Base-by-base conservation (phyloP, 2,888 invertebrate genomes). In the Stenolophus ochropezus region DNA sequence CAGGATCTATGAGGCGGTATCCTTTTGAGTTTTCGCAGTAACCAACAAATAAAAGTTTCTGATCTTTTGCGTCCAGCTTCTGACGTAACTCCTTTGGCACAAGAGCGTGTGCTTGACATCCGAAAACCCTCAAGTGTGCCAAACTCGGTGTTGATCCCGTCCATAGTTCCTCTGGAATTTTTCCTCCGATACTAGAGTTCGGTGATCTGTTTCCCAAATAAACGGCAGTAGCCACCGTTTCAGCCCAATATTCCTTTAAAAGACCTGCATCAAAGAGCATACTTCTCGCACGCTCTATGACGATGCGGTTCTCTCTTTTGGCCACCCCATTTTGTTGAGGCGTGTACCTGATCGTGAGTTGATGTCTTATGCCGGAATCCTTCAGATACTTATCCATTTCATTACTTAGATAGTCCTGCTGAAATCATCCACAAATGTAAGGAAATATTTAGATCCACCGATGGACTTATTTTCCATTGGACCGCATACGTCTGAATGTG, bases 21-120 rank as follows among this genome's bases (percentile, higher is more conserved):
- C 85, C 85, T 80, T 86, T 86, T 2, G 82, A 51, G 56, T 83
- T 81, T 27, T 86, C 85, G 61, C 81, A 74, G 69, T 83, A 86
- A 2, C 86, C 86, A 14, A 86, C 84, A 33, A 78, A 78, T 71
- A 82, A 74, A 21, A 81, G 53, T 20, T 74, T 73, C 27, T 82
- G 27, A 3, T 53, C 25, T 27, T 83, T 83, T 33, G 74, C 76
- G 23, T 84, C 83, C 82, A 82, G 76, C 75, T 84, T 84, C n/a
- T 33, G 16, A 1, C 83, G 53, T 58, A 83, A 83, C 16, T 79
- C 82, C 58, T 73, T 71, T 8, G 82, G 82, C 5, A 83, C 42
- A 27, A 83, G 84, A 42, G 77, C 58, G 77, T 76, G 76, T 0
- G 65, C 82, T 0, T 11, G 8, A 33, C 82, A 83, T 8, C 83